These are phyloP conservation scores for Macrotus californicus DNA, from an alignment of 2,113 vertebrate genomes.

Conservation along the genomic window DNA sequence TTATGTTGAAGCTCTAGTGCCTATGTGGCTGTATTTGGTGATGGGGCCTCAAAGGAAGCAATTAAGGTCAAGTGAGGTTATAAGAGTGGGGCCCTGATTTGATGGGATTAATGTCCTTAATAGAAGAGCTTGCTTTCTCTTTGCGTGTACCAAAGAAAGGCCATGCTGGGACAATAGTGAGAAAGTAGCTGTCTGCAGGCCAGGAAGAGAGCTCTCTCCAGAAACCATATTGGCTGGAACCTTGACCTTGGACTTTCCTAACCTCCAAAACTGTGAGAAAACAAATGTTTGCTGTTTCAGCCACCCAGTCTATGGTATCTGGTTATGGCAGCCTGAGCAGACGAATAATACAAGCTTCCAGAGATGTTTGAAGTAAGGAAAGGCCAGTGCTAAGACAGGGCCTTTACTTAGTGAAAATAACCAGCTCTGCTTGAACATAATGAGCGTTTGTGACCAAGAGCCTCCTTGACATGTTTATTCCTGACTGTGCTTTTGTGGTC, in stretches of 20 bases:
- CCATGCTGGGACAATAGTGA: not conserved
- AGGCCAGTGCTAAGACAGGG: not conserved
- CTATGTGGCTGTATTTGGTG: not conserved
- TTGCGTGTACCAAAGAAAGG: not conserved
- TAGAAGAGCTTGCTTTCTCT: not conserved
- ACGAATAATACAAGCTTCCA: not conserved
- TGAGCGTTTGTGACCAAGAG: not conserved
- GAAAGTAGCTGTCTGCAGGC: not conserved
- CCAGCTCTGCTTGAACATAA: not conserved
- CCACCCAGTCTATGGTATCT: not conserved
- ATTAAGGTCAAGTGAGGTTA: not conserved
- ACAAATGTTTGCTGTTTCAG: slow-evolving; percentile 11
- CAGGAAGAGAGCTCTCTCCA: not conserved
- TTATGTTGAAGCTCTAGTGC: not conserved
- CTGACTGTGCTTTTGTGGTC: not conserved
- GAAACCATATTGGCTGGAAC: not conserved
- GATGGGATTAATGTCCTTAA: not conserved
- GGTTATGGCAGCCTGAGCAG: not conserved
- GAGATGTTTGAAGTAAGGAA: not conserved
- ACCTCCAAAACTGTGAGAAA: not conserved
- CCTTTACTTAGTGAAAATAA: slow-evolving; percentile 33
- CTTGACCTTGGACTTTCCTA: not conserved
- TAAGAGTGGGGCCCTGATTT: not conserved
- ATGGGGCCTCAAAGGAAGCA: not conserved
- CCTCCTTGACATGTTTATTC: not conserved